phyloP scores from a whole-genome alignment of 92 coral and sea anemone species.

The Muricea muricata region DNA sequence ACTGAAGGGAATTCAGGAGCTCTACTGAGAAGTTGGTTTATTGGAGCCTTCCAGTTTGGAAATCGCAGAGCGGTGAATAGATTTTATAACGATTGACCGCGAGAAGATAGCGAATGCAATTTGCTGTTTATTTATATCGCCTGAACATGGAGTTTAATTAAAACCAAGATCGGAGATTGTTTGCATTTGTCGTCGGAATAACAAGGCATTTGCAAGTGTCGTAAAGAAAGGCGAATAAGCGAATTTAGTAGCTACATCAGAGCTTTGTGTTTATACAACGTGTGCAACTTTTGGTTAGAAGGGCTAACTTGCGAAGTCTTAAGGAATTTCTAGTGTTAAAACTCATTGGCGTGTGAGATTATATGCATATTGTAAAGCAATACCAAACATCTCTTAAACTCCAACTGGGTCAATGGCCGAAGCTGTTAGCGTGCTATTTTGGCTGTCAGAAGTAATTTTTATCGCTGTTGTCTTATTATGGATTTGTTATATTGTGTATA shows the following conservation, averaged over 20 bases:
- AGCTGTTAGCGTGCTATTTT: background rate
- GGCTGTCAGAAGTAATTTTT: background rate
- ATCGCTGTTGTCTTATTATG: background rate
- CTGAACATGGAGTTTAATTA: background rate
- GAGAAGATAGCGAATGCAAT: no score
- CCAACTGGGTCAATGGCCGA: background rate
- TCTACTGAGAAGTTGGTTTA: no score
- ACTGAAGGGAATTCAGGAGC: no score
- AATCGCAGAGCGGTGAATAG: no score
- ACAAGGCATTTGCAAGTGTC: background rate
- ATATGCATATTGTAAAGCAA: background rate
- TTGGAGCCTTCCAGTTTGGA: no score
- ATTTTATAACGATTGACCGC: no score
- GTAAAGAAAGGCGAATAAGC: background rate
- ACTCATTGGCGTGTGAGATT: background rate
- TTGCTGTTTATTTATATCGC: no score
- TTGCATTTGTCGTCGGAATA: background rate
- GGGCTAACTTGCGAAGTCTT: background rate
- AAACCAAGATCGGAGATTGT: background rate
- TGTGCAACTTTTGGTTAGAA: background rate
- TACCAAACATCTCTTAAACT: background rate
- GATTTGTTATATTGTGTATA: slow-evolving; percentile 49
- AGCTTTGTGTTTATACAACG: no score
- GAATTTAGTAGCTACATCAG: no score
- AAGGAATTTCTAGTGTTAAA: background rate